phyloP scores from a whole-genome alignment of 2,113 vertebrate species.

The Taurulus bubalis region DNA sequence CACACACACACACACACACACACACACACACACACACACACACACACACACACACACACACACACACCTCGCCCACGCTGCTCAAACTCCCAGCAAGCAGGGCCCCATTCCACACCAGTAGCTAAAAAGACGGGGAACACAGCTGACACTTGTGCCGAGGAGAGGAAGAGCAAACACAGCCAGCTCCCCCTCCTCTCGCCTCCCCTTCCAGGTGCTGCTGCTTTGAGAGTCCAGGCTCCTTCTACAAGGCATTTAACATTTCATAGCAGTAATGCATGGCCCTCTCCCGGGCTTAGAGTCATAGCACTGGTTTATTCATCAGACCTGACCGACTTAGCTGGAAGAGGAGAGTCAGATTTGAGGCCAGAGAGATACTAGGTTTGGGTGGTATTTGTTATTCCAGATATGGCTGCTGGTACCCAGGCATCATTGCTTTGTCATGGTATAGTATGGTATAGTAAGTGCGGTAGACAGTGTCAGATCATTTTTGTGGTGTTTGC shows the following conservation, averaged over 20 bases:
- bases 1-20: slow-evolving; percentile 15
- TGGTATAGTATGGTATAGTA: neutral
- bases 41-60: slow-evolving; percentile 31
- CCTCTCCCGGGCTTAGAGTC: slow-evolving; percentile 63
- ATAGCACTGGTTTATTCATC: slow-evolving; percentile 80
- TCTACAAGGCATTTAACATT: slow-evolving; percentile 78
- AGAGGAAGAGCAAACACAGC: slow-evolving; percentile 65
- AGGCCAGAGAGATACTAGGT: slow-evolving; percentile 11
- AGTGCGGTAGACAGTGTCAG: neutral
- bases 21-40: slow-evolving; percentile 32
- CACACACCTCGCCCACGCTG: slow-evolving; percentile 23
- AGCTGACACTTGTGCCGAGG: slow-evolving; percentile 76
- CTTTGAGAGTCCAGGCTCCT: slow-evolving; percentile 66
- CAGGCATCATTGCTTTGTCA: neutral
- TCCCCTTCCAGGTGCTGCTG: slow-evolving; percentile 45
- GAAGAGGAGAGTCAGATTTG: slow-evolving; percentile 53
- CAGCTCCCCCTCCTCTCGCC: slow-evolving; percentile 51
- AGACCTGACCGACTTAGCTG: slow-evolving; percentile 52
- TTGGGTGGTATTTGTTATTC: slow-evolving; percentile 8
- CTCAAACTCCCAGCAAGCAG: slow-evolving; percentile 60
- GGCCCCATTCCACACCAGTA: slow-evolving; percentile 75
- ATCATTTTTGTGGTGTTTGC: neutral
- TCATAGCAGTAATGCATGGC: slow-evolving; percentile 75
- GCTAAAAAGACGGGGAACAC: slow-evolving; percentile 72
- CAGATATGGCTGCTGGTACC: neutral